Percentiles rank a stretch among this genome's conserved stretches.
Evolutionary conservation across 2,113 vertebrate genomes (phyloP).

Genomic region (Alaudala cheleensis): DNA sequence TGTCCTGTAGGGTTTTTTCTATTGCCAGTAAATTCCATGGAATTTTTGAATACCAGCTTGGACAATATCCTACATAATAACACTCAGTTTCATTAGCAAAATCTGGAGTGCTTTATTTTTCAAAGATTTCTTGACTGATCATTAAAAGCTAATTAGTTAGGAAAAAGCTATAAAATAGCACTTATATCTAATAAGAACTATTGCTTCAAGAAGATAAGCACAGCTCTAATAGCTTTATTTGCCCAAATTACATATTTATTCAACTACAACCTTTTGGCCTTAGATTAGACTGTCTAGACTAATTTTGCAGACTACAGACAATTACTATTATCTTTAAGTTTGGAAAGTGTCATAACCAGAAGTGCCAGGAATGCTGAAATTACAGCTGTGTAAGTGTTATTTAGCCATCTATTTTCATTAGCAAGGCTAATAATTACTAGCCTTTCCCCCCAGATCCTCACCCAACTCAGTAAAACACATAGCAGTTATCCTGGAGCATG

Average conservation of each 20-base stretch:
- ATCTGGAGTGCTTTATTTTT: not conserved
- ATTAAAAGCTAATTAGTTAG: constrained; percentile 45
- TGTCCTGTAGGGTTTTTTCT: not conserved
- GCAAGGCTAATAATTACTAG: not conserved
- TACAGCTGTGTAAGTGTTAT: not conserved
- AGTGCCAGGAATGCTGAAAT: not conserved
- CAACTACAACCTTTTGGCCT: constrained; percentile 16
- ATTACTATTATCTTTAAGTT: constrained; percentile 4
- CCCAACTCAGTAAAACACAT: not conserved
- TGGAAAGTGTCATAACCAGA: not conserved
- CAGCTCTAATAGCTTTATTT: not conserved
- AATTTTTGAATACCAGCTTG: constrained; percentile 1
- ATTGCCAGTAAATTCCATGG: not conserved
- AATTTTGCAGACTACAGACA: not conserved
- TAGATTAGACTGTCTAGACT: constrained; percentile 37
- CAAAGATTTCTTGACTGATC: not conserved
- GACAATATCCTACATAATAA: not conserved
- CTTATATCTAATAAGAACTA: constrained; percentile 1
- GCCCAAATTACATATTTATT: constrained; percentile 19
- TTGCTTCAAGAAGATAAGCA: not conserved
- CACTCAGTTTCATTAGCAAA: not conserved
- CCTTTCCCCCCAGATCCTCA: not conserved
- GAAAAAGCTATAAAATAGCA: constrained; percentile 19
- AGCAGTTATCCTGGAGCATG: not conserved
- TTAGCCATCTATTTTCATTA: constrained; percentile 5